Percentiles rank a stretch among this genome's conserved stretches.
Evolutionary conservation across 2,888 invertebrate genomes (phyloP).

Genomic region (Gibbula magus): DNA sequence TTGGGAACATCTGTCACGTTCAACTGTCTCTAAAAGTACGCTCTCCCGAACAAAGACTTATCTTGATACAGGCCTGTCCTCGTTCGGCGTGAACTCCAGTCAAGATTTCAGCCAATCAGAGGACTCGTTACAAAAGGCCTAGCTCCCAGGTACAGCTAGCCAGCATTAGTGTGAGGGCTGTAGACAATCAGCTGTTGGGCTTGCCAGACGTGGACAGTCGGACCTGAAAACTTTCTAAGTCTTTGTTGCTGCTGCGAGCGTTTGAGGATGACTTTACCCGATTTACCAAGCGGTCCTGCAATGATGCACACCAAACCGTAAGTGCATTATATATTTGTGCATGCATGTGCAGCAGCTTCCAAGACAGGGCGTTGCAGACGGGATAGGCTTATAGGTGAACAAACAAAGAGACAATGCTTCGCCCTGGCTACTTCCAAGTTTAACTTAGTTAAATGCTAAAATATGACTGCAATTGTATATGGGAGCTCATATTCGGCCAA

Average conservation of each 20-base stretch:
- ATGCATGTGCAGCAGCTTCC: background rate
- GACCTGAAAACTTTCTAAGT: background rate
- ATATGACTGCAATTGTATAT: no score
- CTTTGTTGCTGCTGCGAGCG: background rate
- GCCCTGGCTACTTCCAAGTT: no score
- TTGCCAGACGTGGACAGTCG: background rate
- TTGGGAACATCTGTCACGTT: background rate
- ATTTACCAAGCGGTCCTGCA: background rate
- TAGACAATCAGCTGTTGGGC: background rate
- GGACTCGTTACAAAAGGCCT: conserved; percentile 11
- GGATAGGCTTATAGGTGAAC: background rate
- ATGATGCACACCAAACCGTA: conserved; percentile 12
- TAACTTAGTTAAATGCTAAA: no score
- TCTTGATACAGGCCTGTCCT: background rate
- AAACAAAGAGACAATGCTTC: no score
- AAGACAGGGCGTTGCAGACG: background rate
- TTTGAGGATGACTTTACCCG: conserved; percentile 3
- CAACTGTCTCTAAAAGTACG: background rate
- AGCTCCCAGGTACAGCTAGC: background rate
- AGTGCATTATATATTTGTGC: background rate
- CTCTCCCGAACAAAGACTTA: conserved; percentile 2
- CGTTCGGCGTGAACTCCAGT: background rate
- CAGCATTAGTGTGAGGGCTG: background rate
- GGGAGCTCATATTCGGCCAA: no score
- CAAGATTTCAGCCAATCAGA: background rate